Evolutionary conservation across 2,888 invertebrate genomes (phyloP), one percentile per base, ranked within the genome.

Genomic region (Fragum sueziense): DNA sequence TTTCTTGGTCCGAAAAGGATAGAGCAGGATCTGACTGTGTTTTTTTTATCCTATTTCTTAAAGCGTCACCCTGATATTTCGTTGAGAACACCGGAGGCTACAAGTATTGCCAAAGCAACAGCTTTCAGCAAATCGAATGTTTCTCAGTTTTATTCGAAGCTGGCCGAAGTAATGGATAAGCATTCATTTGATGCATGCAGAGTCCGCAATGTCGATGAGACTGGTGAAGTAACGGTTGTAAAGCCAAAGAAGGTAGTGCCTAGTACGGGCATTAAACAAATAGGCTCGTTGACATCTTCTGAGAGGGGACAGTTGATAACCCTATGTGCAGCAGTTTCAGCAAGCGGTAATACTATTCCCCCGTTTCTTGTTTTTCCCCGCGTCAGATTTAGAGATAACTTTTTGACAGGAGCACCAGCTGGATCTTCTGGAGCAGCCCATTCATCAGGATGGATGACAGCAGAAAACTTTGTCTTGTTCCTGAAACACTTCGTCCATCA

Each of bases 401-500:
- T 80, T 41, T 33, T 83, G 33, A 70, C n/a, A 20, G 78, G 61
- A 41, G 72, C 41, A 14, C 67, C 72, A 25, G 51, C 54, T 62
- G 79, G 79, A 14, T 70, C 71, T 22, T 68, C 51, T n/a, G 70
- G 79, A 68, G 51, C 37, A 31, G 71, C 79, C 67, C 65, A 76
- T 78, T 76, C 41, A 22, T 75, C 79, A 62, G 91, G 91, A 0
- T 91, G 91, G 91, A 90, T 92, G 88, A 85, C 84, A 33, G 82
- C 68, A 77, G 88, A 85, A 4, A 87, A 85, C 27, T 90, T 91
- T 78, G 65, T 85, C 11, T 41, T 71, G 9, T 91, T 84, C 70
- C 37, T 90, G 79, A 85, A 87, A 80, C 89, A 91, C 84, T 91
- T 92, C 76, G 85, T 89, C 6, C 75, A 88, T 65, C 86, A 86